These are phyloP conservation scores for Syritta pipiens DNA, from an alignment of 2,888 invertebrate species.

Conservation along the genomic window DNA sequence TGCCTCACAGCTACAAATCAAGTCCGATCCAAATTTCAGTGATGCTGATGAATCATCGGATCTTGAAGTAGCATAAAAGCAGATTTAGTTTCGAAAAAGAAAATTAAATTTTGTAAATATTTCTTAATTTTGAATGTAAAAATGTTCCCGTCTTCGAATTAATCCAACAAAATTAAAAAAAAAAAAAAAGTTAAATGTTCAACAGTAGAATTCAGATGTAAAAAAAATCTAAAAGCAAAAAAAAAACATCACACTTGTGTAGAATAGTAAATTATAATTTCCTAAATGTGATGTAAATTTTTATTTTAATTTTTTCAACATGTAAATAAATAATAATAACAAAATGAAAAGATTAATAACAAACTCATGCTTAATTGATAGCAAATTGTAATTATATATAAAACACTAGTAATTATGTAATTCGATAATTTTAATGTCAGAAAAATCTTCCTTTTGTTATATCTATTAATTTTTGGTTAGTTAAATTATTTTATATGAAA, in stretches of 20 bases:
- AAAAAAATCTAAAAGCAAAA: slow-evolving; percentile 3
- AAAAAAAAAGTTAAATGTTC: slow-evolving; percentile 8
- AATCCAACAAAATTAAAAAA: slow-evolving; percentile 20
- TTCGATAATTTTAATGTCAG: slow-evolving; percentile 26
- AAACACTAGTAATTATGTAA: slow-evolving; percentile 30
- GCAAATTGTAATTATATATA: slow-evolving; percentile 49
- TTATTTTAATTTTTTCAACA: slow-evolving; percentile 1
- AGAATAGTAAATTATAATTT: slow-evolving; percentile 41
- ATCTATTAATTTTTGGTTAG: slow-evolving; percentile 30
- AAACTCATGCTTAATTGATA: slow-evolving; percentile 20
- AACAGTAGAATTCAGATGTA: slow-evolving; percentile 22
- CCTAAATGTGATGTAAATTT: slow-evolving; percentile 56
- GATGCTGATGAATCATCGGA: slow-evolving; percentile 88
- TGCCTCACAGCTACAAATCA: slow-evolving; percentile 76
- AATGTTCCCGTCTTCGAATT: not conserved
- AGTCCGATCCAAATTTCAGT: slow-evolving; percentile 80
- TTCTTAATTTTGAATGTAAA: slow-evolving; percentile 16
- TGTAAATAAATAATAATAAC: slow-evolving; percentile 55
- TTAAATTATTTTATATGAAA: slow-evolving; percentile 66
- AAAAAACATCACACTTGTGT: not conserved
- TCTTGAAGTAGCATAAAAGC: slow-evolving; percentile 87
- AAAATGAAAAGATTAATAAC: too few relatives aligned
- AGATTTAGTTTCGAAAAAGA: not conserved
- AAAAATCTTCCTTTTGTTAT: slow-evolving; percentile 30
- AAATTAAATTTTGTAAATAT: slow-evolving; percentile 32